Evolutionary conservation across 2,888 invertebrate species (phyloP), one percentile per base, ranked within the genome.

Genomic region (Alloplasta piceator): DNA sequence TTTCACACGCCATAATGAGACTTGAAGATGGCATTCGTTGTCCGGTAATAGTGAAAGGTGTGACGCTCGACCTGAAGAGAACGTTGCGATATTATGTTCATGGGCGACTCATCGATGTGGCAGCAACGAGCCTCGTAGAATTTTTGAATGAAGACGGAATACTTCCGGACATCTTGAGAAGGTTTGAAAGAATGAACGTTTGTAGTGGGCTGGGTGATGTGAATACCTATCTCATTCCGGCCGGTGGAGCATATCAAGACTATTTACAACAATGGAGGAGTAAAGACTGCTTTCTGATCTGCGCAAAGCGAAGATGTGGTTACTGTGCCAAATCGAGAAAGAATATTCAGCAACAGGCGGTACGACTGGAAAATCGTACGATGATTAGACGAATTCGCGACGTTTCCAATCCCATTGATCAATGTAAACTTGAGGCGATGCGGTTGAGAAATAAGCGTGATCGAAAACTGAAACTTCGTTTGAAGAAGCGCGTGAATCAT

Each of bases 391-490:
- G 64, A 12, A 43, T 63, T 16, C 7, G 16, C n/a, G n/a, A 52
- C 9, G 26, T 43, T 74, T 64, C 56, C 7, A 74, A 74, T 36
- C 64, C 74, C 16, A 9, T 55, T 36, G 74, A 74, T 64, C 74
- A n/a, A 55, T n/a, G 66, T 2, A 74, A 74, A 55, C 6, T 64
- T 4, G 6, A 6, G 14, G 74, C 74, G 12, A 52, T 74, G 52
- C 26, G 39, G 12, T 56, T 41, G 12, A 74, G 56, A 66, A n/a
- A 14, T 46, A 6, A 14, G 10, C 64, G 56, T 26, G 64, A 41
- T 56, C 39, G 36, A 36, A 36, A 36, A 43, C 41, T 41, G 36
- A 66, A 55, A 16, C 14, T 52, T 46, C 52, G 64, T n/a, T 56
- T 66, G 9, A 5, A 10, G 56, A 16, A 38, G 10, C 68, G 58